These are phyloP conservation scores for Nephrotoma flavescens DNA, from an alignment of 2,888 invertebrate genomes.

Conservation along the genomic window DNA sequence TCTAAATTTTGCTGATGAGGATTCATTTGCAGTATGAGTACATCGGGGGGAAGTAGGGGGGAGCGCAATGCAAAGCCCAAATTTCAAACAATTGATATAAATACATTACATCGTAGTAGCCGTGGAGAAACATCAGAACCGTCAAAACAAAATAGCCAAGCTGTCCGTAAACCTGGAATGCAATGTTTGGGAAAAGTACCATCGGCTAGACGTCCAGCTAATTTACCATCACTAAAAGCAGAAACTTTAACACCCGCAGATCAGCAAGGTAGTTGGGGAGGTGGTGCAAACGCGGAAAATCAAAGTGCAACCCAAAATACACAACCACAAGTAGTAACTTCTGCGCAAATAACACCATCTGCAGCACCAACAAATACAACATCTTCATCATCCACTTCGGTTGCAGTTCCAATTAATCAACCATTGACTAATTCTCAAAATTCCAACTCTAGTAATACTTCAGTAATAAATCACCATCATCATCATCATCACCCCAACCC, in stretches of 20 bases:
- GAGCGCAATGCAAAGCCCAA: slow-evolving; percentile 62
- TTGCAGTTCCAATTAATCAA: slow-evolving; percentile 16
- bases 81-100: slow-evolving; percentile 95
- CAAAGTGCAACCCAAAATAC: slow-evolving; percentile 1
- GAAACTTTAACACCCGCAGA: slow-evolving; percentile 46
- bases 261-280: slow-evolving; percentile 12
- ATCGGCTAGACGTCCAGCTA: slow-evolving; percentile 94
- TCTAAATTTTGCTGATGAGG: slow-evolving; percentile 33
- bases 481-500: neutral
- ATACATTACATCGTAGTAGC: slow-evolving; percentile 85
- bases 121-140: slow-evolving; percentile 77
- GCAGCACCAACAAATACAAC: neutral
- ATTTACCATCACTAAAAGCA: slow-evolving; percentile 97
- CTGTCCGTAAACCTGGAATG: slow-evolving; percentile 98
- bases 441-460: slow-evolving; percentile 1
- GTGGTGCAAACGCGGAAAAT: slow-evolving; percentile 6
- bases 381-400: neutral
- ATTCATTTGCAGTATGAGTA: slow-evolving; percentile 36
- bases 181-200: slow-evolving; percentile 99
- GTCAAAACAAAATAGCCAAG: slow-evolving; percentile 74
- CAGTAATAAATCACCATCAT: neutral
- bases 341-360: slow-evolving; percentile 10
- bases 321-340: slow-evolving; percentile 12
- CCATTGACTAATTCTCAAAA: neutral
- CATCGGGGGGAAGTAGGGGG: slow-evolving; percentile 37